Conservation (phyloP, 2,888 invertebrate genomes). For the Eulithis testata region DNA sequence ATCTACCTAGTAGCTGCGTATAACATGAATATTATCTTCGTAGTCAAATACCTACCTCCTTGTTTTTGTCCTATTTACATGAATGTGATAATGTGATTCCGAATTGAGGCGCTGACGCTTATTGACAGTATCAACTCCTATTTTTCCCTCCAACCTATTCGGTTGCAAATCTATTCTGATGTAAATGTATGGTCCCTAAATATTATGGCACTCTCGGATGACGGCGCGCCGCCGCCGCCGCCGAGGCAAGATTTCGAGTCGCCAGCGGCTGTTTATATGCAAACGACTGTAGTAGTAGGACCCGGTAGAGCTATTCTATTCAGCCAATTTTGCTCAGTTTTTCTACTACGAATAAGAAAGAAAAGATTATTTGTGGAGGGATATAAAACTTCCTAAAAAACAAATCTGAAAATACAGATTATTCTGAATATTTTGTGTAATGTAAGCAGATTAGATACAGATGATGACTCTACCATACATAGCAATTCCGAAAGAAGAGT, state of each 20-base stretch:
- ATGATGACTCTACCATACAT: slow-evolving; percentile 5
- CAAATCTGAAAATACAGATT: slow-evolving; percentile 12
- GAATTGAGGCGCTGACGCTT: slow-evolving; percentile 19
- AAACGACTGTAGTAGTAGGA: slow-evolving; percentile 19
- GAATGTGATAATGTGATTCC: slow-evolving; percentile 17
- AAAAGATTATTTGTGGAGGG: no score
- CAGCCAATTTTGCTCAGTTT: slow-evolving; percentile 22
- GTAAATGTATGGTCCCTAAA: slow-evolving; percentile 32
- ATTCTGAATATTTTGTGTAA: slow-evolving; percentile 10
- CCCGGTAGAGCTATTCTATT: slow-evolving; percentile 15
- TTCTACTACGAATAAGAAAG: slow-evolving; percentile 20
- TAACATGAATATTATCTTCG: no score
- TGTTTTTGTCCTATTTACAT: slow-evolving; percentile 5
- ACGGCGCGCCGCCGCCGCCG: neutral
- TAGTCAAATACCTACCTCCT: no score
- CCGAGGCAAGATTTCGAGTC: slow-evolving; percentile 18
- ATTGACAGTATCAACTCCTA: slow-evolving; percentile 24
- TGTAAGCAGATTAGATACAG: neutral
- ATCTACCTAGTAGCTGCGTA: no score
- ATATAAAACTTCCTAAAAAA: slow-evolving; percentile 16
- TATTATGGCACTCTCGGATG: slow-evolving; percentile 16
- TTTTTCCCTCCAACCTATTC: slow-evolving; percentile 24
- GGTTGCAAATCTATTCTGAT: slow-evolving; percentile 31
- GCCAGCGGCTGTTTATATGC: slow-evolving; percentile 31
- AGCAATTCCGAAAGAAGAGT: neutral